Conservation (phyloP, 2,888 invertebrate species). For the Actias luna region DNA sequence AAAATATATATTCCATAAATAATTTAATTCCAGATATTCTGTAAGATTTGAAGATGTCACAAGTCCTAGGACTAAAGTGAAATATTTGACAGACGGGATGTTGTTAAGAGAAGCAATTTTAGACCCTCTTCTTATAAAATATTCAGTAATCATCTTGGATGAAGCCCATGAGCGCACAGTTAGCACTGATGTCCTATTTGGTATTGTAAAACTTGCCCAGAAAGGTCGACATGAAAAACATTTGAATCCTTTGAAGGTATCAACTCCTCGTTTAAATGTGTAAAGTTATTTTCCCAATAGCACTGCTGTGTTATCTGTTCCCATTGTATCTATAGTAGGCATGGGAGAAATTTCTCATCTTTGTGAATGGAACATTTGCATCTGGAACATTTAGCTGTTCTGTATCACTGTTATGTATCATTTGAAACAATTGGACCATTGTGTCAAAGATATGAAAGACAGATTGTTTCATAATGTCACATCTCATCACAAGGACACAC, state of each 20-base stretch:
- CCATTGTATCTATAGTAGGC: not conserved
- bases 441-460: too few species aligned
- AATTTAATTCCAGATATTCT: slow-evolving; percentile 81
- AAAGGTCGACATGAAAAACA: slow-evolving; percentile 84
- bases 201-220: slow-evolving; percentile 94
- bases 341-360: not conserved
- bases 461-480: too few species aligned
- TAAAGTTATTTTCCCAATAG: not conserved
- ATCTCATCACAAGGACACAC: too few species aligned
- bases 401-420: too few species aligned
- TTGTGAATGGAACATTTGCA: too few species aligned
- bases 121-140: slow-evolving; percentile 88
- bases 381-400: too few species aligned
- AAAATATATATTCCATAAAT: not conserved
- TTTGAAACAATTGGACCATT: too few species aligned
- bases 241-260: slow-evolving; percentile 84
- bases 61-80: slow-evolving; percentile 90
- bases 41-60: slow-evolving; percentile 96
- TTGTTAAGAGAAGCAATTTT: slow-evolving; percentile 93
- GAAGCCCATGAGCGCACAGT: slow-evolving; percentile 98
- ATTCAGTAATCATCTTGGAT: slow-evolving; percentile 93
- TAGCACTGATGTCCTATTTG: slow-evolving; percentile 96
- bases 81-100: slow-evolving; percentile 97
- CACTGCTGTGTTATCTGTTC: not conserved
- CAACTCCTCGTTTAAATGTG: slow-evolving; percentile 10